phyloP scores from a whole-genome alignment of 1,140 invertebrate genomes.

The Bombus huntii region DNA sequence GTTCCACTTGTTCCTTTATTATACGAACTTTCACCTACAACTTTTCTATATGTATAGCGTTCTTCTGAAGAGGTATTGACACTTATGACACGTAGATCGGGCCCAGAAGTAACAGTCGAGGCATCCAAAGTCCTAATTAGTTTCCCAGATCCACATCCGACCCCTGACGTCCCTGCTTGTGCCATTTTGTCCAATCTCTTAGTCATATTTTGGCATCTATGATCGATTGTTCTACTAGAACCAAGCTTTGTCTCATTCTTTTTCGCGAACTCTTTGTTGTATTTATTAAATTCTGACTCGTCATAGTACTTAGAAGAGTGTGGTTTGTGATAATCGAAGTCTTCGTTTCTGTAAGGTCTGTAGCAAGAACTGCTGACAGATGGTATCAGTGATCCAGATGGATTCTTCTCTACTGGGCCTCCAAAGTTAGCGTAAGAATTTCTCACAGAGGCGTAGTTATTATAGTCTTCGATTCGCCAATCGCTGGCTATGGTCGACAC shows the following conservation, averaged over 20 bases:
- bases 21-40: not conserved
- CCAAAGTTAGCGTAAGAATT: not conserved
- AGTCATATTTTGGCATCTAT: too few species aligned
- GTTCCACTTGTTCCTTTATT: not conserved
- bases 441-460: not conserved
- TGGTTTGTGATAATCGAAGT: not conserved
- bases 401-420: not conserved
- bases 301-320: not conserved
- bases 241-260: not conserved
- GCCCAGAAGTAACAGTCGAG: not conserved
- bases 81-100: conserved; percentile 19
- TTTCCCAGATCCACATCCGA: not conserved
- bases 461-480: not conserved
- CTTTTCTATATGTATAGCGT: not conserved
- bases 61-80: conserved; percentile 41
- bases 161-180: not conserved
- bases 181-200: not conserved
- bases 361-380: conserved; percentile 17
- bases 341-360: not conserved
- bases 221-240: not conserved
- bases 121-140: not conserved
- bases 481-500: not conserved
- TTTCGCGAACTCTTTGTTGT: not conserved
- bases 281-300: not conserved
- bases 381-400: not conserved